Conservation (phyloP, 2,113 vertebrate species). For the Saccopteryx leptura region DNA sequence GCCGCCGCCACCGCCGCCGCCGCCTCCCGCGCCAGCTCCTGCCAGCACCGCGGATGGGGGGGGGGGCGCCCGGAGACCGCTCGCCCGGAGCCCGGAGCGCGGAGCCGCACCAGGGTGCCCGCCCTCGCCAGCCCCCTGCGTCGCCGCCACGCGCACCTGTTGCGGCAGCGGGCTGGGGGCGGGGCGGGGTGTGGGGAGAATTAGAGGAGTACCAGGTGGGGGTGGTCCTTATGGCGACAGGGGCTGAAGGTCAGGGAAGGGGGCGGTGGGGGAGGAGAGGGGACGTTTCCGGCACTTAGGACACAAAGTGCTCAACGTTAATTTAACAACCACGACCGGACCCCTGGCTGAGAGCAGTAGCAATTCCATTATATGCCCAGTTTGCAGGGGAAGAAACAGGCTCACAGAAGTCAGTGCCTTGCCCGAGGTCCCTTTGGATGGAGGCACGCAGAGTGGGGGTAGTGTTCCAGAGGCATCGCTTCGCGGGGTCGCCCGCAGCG, state of each 20-base stretch:
- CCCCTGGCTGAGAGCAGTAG: rapidly evolving
- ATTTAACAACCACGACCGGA: neutral
- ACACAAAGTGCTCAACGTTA: neutral
- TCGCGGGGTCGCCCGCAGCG: too few species aligned
- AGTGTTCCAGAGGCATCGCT: neutral
- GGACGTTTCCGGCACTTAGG: neutral
- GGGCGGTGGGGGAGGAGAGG: neutral
- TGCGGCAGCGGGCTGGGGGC: neutral
- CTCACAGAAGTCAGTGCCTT: neutral
- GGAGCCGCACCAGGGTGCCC: neutral
- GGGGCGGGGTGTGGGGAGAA: neutral
- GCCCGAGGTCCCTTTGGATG: neutral
- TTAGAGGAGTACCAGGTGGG: neutral
- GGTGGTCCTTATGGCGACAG: neutral
- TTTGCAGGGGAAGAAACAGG: neutral
- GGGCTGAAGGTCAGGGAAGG: conserved; percentile 35
- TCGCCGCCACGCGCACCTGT: conserved; percentile 24
- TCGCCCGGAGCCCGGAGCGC: neutral
- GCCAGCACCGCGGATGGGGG: neutral
- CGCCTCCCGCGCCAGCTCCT: neutral
- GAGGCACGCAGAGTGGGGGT: neutral
- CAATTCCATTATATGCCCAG: rapidly evolving
- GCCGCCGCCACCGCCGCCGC: neutral
- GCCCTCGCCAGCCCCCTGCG: neutral
- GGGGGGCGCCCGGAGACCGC: neutral